Conservation (phyloP, 2,888 invertebrate species). For the Odiellus spinosus region DNA sequence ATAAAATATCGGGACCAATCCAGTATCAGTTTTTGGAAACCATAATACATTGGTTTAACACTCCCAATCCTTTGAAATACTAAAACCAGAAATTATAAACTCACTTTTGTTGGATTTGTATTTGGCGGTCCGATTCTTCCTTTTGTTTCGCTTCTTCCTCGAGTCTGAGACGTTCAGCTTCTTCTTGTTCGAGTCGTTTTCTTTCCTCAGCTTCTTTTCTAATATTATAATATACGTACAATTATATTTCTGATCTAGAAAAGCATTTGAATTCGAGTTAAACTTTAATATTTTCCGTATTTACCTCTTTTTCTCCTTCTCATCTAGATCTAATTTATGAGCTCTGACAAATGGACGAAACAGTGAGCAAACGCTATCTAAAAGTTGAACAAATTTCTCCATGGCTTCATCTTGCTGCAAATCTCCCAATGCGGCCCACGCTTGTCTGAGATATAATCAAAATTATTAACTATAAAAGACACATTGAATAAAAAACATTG, state of each 20-base stretch:
- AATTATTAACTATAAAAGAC: not conserved
- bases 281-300: conserved; percentile 15
- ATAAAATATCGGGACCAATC: too few relatives aligned
- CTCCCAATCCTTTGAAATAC: too few relatives aligned
- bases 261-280: too few relatives aligned
- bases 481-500: not conserved
- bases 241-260: not conserved
- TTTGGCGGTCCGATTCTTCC: conserved; percentile 25
- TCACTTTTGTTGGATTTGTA: conserved; percentile 25
- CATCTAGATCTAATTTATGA: conserved; percentile 69
- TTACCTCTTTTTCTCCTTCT: conserved; percentile 48
- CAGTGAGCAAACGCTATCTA: conserved; percentile 72
- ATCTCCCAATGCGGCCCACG: conserved; percentile 82
- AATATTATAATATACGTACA: not conserved
- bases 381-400: conserved; percentile 73
- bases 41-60: too few relatives aligned
- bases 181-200: conserved; percentile 43
- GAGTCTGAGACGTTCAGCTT: conserved; percentile 27
- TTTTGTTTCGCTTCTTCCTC: conserved; percentile 28
- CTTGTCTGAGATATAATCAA: conserved; percentile 38
- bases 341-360: conserved; percentile 84
- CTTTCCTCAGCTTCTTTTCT: conserved; percentile 23
- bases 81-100: too few relatives aligned
- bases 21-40: too few relatives aligned
- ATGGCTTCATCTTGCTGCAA: conserved; percentile 73